Conservation (phyloP, 92 coral and sea anemone genomes). For the Zoanthus sociatus region DNA sequence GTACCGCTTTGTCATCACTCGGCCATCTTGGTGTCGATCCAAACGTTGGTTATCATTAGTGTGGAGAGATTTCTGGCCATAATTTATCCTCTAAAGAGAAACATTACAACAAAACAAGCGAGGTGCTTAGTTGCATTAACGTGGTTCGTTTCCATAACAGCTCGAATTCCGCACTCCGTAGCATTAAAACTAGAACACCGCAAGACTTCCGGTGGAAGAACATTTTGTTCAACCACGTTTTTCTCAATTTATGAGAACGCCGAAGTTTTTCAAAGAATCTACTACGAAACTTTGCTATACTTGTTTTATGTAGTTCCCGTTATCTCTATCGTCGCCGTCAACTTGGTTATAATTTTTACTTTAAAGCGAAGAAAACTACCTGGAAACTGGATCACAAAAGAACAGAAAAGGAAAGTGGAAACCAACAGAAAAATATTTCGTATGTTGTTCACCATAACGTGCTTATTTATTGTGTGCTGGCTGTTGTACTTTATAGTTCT, state of each 20-base stretch:
- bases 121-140: constrained; percentile 11
- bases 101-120: constrained; percentile 12
- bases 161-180: constrained; percentile 24
- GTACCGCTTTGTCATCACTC: constrained; percentile 18
- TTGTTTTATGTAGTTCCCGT: neutral
- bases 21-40: constrained; percentile 18
- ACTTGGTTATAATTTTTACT: neutral
- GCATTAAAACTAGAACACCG: neutral
- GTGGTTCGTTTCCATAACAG: neutral
- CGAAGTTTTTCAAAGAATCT: neutral
- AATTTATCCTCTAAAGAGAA: constrained; percentile 24
- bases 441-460: neutral
- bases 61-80: constrained; percentile 31
- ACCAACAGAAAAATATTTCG: constrained; percentile 14
- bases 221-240: neutral
- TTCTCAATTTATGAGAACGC: neutral
- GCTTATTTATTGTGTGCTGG: constrained; percentile 19
- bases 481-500: constrained; percentile 13
- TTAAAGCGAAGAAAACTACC: neutral
- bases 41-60: constrained; percentile 11
- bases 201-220: neutral
- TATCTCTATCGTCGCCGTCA: neutral
- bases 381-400: neutral
- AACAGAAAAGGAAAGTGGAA: neutral
- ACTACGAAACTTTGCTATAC: constrained; percentile 5